These are phyloP conservation scores for Platygyra sinensis DNA, from an alignment of 64 coral and sea anemone species.

Conservation along the genomic window DNA sequence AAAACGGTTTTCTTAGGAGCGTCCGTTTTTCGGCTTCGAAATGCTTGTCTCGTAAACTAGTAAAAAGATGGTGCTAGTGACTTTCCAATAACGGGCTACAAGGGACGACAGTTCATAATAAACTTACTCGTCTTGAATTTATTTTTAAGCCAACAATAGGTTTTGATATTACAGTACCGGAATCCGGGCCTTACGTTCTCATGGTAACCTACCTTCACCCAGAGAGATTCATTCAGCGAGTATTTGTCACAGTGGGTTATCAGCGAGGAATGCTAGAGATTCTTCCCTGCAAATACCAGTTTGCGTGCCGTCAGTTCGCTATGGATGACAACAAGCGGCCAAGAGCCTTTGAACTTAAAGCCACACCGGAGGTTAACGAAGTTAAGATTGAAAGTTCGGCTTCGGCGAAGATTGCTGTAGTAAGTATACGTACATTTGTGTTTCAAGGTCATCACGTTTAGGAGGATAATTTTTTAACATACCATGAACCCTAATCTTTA, in stretches of 20 bases:
- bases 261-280: conserved; percentile 51
- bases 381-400: conserved; percentile 49
- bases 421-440: conserved; percentile 27
- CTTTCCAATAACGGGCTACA: no score
- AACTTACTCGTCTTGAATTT: neutral
- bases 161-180: conserved; percentile 42
- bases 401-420: conserved; percentile 62
- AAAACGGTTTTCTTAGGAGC: no score
- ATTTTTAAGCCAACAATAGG: conserved; percentile 27
- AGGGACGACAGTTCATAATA: no score
- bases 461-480: no score
- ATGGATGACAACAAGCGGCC: conserved; percentile 41
- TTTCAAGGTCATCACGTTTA: no score
- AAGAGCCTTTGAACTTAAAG: conserved; percentile 59
- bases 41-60: no score
- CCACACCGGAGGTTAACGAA: neutral
- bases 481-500: no score
- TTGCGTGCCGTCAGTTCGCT: conserved; percentile 75
- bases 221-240: conserved; percentile 27
- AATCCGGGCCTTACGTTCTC: conserved; percentile 38
- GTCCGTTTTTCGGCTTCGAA: no score
- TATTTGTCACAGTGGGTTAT: neutral
- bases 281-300: conserved; percentile 68
- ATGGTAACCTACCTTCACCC: conserved; percentile 59
- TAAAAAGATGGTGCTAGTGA: no score